Evolutionary conservation across 1,140 invertebrate genomes (phyloP).

Genomic region (Hycleus phaleratus): DNA sequence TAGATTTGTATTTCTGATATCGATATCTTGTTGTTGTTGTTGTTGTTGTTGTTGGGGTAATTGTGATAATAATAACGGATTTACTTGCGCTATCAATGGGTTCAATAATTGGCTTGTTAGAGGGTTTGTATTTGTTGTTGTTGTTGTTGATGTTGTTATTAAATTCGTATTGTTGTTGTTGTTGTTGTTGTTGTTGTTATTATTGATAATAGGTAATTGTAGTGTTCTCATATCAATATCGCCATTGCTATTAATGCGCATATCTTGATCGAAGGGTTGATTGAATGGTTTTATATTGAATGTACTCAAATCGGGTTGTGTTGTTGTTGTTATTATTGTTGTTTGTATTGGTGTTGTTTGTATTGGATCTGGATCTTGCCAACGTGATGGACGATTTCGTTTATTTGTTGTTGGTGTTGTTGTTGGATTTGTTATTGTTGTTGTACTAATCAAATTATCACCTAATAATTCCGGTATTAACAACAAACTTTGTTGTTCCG

Average conservation of each 20-base stretch:
- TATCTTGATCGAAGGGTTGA: slow-evolving; percentile 34
- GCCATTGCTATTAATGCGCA: slow-evolving; percentile 38
- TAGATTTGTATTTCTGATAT: slow-evolving; percentile 24
- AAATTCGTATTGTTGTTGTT: neutral
- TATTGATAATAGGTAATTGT: slow-evolving; percentile 12
- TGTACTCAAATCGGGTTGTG: neutral
- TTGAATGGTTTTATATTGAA: slow-evolving; percentile 24
- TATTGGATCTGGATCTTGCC: slow-evolving; percentile 44
- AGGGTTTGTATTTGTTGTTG: neutral
- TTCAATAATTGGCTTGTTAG: neutral
- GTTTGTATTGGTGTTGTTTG: neutral
- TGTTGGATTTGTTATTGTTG: neutral
- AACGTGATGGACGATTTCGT: slow-evolving; percentile 52
- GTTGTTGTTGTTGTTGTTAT: neutral
- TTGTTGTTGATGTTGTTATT: neutral
- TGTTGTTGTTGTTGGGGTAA: too few relatives aligned
- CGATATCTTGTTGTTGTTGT: slow-evolving; percentile 20
- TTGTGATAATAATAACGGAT: too few relatives aligned
- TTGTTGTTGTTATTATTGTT: neutral
- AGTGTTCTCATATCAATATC: slow-evolving; percentile 40
- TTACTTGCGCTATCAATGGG: too few relatives aligned
- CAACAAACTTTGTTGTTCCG: slow-evolving; percentile 25
- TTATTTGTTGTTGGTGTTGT: slow-evolving; percentile 1
- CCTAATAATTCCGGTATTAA: too few relatives aligned
- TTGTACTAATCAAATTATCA: neutral